These are phyloP conservation scores for Thripadectes ignobilis DNA, from an alignment of 2,797 vertebrate species.

Conservation along the genomic window DNA sequence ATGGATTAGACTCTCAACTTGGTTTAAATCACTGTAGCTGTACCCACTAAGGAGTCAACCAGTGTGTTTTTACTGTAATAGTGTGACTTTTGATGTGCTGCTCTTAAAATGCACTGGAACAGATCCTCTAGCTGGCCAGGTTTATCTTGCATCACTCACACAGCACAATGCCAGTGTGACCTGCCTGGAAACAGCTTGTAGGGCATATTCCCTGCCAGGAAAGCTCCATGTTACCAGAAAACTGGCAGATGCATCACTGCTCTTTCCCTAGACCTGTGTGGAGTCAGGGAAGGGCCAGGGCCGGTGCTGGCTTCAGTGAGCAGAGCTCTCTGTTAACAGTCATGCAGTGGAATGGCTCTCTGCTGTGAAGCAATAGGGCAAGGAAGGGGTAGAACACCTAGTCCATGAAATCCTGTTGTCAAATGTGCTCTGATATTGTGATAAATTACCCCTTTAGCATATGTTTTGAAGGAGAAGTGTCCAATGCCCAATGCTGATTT, in stretches of 20 bases:
- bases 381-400: neutral
- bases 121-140: neutral
- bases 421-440: neutral
- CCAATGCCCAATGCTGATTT: neutral
- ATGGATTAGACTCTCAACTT: neutral
- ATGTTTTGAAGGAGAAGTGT: neutral
- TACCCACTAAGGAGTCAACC: neutral
- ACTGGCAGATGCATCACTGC: neutral
- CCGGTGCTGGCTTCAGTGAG: neutral
- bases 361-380: neutral
- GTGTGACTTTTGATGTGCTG: neutral
- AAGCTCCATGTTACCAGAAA: neutral
- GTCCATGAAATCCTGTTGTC: neutral
- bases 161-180: neutral
- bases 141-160: neutral
- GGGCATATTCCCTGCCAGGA: neutral
- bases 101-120: neutral
- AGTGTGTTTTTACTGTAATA: neutral
- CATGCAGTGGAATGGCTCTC: neutral
- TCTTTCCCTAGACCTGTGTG: neutral
- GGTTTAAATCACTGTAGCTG: neutral
- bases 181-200: accelerated
- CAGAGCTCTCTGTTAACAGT: neutral
- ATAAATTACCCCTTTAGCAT: neutral
- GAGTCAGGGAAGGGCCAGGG: neutral